Evolutionary conservation across 2,888 invertebrate genomes (phyloP), one percentile per base, ranked within the genome.

Genomic region (Drosophila fulvimacula): DNA sequence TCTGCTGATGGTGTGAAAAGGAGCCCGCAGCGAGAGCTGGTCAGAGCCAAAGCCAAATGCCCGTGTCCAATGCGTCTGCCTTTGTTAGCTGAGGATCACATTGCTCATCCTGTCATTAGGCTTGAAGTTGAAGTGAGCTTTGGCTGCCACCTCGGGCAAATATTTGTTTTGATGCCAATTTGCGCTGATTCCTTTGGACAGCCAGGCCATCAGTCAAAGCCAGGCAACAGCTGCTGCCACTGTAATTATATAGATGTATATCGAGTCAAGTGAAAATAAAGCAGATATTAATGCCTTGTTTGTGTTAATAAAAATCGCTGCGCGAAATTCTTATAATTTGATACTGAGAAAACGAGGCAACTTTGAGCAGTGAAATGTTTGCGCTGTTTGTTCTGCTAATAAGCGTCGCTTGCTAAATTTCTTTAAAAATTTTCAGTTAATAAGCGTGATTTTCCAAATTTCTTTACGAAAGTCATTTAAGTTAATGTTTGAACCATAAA

Each of bases 81-180:
- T 51, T 34, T 34, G 49, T 51, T 51, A 51, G 60, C 56, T 64
- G 77, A 76, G 73, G 67, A 76, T 76, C 71, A 62, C 56, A 42
- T 36, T 60, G 56, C 21, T 73, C 71, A 79, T 83, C 83, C 83
- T 82, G 88, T 88, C 85, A 85, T 84, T 88, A 88, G 75, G 64
- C 66, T 46, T 65, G 44, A 62, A 32, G 44, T 57, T 82, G 81
- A 30, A 6, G 7, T 82, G 81, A 75, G 79, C 69, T 73, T 69
- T 69, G 60, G 67, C 75, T 77, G 81, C 85, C 80, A 86, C 85
- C 80, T 82, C 75, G 56, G 85, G 86, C 88, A 79, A 86, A 90
- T 88, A 88, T 88, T 88, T 88, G 90, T 88, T 88, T 88, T 88
- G 82, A 86, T 72, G 79, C 69, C 81, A 89, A 86, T 86, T 86